Conservation (phyloP, 2,797 vertebrate species). For the Acipenser ruthenus region DNA sequence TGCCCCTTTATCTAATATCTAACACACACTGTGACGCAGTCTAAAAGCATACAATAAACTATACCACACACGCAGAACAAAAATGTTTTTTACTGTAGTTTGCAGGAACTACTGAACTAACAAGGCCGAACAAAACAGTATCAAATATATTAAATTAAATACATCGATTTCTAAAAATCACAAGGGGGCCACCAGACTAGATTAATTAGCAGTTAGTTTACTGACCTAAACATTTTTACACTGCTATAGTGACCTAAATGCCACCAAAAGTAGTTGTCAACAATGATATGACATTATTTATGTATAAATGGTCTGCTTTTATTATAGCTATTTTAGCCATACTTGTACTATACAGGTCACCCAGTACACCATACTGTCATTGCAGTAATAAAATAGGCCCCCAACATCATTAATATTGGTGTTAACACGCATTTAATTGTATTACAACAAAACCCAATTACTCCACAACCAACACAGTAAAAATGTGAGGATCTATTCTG, state of each 20-base stretch:
- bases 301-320: too few species aligned
- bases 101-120: slow-evolving; percentile 30
- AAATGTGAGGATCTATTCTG: too few species aligned
- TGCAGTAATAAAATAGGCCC: slow-evolving; percentile 10
- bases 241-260: not conserved
- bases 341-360: not conserved
- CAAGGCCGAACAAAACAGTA: slow-evolving; percentile 22
- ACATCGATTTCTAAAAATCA: too few species aligned
- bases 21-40: slow-evolving; percentile 13
- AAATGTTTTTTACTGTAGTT: slow-evolving; percentile 25
- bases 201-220: slow-evolving; percentile 13
- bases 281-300: too few species aligned
- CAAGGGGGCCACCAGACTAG: not conserved
- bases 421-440: not conserved
- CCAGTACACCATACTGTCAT: not conserved
- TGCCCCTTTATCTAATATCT: slow-evolving; percentile 1
- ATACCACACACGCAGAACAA: slow-evolving; percentile 28
- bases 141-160: too few species aligned
- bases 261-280: too few species aligned
- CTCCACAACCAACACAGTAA: too few species aligned
- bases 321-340: too few species aligned
- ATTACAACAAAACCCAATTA: not conserved
- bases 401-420: not conserved
- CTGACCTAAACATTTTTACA: not conserved
- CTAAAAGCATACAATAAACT: slow-evolving; percentile 29